Evolutionary conservation across 1,140 invertebrate species (phyloP).

Genomic region (Drosophila ficusphila): DNA sequence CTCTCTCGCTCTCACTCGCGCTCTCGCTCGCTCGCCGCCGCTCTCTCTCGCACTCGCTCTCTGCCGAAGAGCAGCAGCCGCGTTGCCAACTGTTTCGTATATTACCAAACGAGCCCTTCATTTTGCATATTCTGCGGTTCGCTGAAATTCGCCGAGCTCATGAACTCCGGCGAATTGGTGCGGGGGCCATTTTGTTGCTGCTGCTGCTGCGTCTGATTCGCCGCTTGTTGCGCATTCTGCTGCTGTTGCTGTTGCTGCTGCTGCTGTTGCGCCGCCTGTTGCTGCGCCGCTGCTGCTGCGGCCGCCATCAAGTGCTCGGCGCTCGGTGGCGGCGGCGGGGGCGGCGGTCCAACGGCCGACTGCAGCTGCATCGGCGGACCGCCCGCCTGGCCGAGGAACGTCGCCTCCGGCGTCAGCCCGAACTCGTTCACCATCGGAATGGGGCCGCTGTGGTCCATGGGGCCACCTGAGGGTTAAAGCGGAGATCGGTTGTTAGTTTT

Average conservation of each 20-base stretch:
- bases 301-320: constrained; percentile 74
- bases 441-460: constrained; percentile 89
- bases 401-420: constrained; percentile 87
- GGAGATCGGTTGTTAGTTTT: constrained; percentile 3
- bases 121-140: constrained; percentile 90
- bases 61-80: constrained; percentile 66
- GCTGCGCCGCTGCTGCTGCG: constrained; percentile 53
- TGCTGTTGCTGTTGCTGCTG: constrained; percentile 49
- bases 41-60: constrained; percentile 35
- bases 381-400: constrained; percentile 87
- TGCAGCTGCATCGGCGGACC: constrained; percentile 86
- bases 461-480: constrained; percentile 85
- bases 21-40: constrained; percentile 20
- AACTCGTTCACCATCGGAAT: constrained; percentile 88
- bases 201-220: constrained; percentile 69
- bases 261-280: constrained; percentile 72
- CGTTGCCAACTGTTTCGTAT: constrained; percentile 83
- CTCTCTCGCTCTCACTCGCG: constrained; percentile 1
- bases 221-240: constrained; percentile 83
- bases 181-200: constrained; percentile 83
- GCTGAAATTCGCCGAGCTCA: constrained; percentile 87
- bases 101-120: constrained; percentile 90
- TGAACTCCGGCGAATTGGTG: constrained; percentile 85
- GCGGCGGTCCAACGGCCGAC: constrained; percentile 86
- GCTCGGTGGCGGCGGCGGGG: constrained; percentile 69